These are phyloP conservation scores for Acrossocheilus fasciatus DNA, from an alignment of 2,797 vertebrate species.

Conservation along the genomic window DNA sequence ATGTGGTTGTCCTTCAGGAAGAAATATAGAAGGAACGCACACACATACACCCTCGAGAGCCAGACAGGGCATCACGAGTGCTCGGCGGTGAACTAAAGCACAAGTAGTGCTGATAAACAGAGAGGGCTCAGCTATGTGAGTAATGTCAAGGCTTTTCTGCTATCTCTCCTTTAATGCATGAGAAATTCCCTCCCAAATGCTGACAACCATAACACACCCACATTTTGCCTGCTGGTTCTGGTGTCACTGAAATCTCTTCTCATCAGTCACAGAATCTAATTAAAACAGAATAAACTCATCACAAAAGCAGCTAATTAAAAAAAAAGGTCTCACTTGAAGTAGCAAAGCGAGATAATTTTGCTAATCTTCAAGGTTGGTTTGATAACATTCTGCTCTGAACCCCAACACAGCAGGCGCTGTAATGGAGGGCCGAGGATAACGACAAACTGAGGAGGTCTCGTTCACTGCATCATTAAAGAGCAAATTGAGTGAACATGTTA, in stretches of 20 bases:
- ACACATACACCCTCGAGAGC: conserved; percentile 20
- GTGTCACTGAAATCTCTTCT: not conserved
- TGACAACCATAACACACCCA: conserved; percentile 1
- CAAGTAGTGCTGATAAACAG: conserved; percentile 29
- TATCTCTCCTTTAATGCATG: conserved; percentile 60
- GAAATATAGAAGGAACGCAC: conserved; percentile 35
- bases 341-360: conserved; percentile 33
- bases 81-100: conserved; percentile 14
- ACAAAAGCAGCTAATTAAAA: conserved; percentile 38
- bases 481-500: conserved; percentile 48
- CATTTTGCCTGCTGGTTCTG: not conserved
- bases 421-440: conserved; percentile 34
- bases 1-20: not conserved
- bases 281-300: conserved; percentile 37
- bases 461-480: conserved; percentile 50
- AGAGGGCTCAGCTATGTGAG: conserved; percentile 34
- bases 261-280: conserved; percentile 43
- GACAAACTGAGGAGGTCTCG: conserved; percentile 43
- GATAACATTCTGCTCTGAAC: conserved; percentile 32
- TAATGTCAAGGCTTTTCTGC: conserved; percentile 56
- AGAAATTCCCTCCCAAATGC: conserved; percentile 33
- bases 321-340: conserved; percentile 32
- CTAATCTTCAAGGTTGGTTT: conserved; percentile 37
- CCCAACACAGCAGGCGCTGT: conserved; percentile 18
- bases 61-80: conserved; percentile 6